These are phyloP conservation scores for Microtus richardsoni DNA, from an alignment of 2,113 vertebrate species.

Conservation along the genomic window DNA sequence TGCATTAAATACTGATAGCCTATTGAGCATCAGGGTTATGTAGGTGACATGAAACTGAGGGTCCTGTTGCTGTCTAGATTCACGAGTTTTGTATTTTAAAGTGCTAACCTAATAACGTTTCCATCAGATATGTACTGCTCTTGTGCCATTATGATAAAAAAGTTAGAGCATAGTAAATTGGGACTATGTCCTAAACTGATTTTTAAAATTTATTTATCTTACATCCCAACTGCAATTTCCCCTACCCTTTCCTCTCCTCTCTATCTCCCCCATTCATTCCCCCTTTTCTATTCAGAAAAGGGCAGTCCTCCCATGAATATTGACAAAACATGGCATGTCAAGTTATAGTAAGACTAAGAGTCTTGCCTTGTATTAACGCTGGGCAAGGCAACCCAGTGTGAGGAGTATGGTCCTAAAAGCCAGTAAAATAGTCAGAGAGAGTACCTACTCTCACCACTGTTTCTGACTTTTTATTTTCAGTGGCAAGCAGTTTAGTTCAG, in stretches of 20 bases:
- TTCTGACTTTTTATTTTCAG: not conserved
- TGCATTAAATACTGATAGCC: not conserved
- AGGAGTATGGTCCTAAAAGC: not conserved
- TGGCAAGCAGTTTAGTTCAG: not conserved
- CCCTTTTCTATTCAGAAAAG: not conserved
- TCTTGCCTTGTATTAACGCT: not conserved
- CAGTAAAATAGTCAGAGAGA: not conserved
- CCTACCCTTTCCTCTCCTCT: not conserved
- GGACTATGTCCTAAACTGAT: slow-evolving; percentile 2
- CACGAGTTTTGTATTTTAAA: not conserved
- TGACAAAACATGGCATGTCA: not conserved
- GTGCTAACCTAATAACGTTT: not conserved
- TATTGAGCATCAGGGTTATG: not conserved
- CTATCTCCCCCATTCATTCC: rapidly evolving
- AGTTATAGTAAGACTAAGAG: not conserved
- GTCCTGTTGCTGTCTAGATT: not conserved
- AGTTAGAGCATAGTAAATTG: not conserved
- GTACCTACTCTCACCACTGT: not conserved
- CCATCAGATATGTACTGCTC: not conserved
- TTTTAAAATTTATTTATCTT: not conserved
- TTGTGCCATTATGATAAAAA: not conserved
- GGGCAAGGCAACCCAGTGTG: not conserved
- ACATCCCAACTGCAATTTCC: not conserved
- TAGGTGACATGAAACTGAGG: not conserved
- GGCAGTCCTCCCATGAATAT: not conserved